These are phyloP conservation scores for Mormyrops attenuatus DNA, from an alignment of 2,797 vertebrate genomes.

Conservation along the genomic window DNA sequence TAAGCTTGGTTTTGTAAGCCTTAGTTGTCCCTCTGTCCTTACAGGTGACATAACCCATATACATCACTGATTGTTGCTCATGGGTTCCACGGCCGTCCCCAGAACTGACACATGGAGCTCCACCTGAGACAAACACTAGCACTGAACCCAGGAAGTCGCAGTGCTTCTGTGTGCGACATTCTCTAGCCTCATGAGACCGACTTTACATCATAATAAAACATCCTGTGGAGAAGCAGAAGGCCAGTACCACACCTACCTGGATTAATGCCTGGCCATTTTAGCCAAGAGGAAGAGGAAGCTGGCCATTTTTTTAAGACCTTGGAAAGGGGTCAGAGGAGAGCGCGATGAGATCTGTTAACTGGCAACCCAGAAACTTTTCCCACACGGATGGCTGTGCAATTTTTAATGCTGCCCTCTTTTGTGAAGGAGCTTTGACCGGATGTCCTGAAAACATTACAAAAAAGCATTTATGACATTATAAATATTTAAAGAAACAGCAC, in stretches of 20 bases:
- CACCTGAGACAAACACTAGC: constrained; percentile 23
- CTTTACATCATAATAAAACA: neutral
- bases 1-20: neutral
- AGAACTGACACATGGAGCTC: neutral
- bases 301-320: neutral
- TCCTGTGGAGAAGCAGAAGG: neutral
- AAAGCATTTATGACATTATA: neutral
- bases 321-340: neutral
- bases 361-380: neutral
- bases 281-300: neutral
- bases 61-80: constrained; percentile 5
- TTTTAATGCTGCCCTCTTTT: neutral
- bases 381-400: neutral
- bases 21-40: constrained; percentile 30
- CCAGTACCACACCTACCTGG: neutral
- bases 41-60: constrained; percentile 58
- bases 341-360: neutral
- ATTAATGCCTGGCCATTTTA: neutral
- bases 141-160: neutral
- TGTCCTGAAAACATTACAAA: neutral
- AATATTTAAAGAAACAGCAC: constrained; percentile 5
- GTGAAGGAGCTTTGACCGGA: neutral
- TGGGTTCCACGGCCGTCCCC: constrained; percentile 3
- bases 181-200: neutral
- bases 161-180: neutral